phyloP scores from a whole-genome alignment of 2,888 invertebrate species.

The Acanthosepion esculentum region DNA sequence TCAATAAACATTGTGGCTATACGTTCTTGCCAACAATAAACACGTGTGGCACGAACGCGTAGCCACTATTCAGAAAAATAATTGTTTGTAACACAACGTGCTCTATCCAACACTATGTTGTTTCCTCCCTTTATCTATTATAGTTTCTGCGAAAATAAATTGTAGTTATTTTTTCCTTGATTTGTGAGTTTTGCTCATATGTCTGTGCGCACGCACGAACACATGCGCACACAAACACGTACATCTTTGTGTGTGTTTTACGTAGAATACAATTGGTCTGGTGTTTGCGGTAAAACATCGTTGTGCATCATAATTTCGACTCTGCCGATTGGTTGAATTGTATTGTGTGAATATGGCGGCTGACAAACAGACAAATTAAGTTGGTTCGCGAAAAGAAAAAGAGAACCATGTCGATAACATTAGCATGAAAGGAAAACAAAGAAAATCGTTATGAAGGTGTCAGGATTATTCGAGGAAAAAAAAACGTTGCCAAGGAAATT shows the following conservation, averaged over 20 bases:
- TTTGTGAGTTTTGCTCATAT: too few species aligned
- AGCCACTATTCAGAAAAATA: too few species aligned
- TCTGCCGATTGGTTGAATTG: not conserved
- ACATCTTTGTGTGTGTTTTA: not conserved
- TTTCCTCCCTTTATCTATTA: too few species aligned
- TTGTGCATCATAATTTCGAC: not conserved
- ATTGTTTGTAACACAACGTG: too few species aligned
- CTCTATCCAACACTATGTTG: too few species aligned
- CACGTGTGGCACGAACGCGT: too few species aligned
- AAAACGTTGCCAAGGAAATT: not conserved
- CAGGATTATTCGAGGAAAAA: not conserved
- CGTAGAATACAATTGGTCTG: not conserved
- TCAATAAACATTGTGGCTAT: too few species aligned
- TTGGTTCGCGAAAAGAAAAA: not conserved
- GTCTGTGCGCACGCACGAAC: too few species aligned
- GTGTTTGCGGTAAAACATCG: not conserved
- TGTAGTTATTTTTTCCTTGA: too few species aligned
- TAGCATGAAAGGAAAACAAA: not conserved
- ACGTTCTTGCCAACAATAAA: too few species aligned
- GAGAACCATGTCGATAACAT: not conserved
- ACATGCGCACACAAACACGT: too few species aligned
- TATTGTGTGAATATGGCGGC: not conserved
- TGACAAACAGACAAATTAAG: not conserved
- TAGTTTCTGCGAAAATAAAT: too few species aligned
- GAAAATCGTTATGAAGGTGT: not conserved